These are phyloP conservation scores for Alectoris magna DNA, from an alignment of 2,797 vertebrate genomes.

Conservation along the genomic window DNA sequence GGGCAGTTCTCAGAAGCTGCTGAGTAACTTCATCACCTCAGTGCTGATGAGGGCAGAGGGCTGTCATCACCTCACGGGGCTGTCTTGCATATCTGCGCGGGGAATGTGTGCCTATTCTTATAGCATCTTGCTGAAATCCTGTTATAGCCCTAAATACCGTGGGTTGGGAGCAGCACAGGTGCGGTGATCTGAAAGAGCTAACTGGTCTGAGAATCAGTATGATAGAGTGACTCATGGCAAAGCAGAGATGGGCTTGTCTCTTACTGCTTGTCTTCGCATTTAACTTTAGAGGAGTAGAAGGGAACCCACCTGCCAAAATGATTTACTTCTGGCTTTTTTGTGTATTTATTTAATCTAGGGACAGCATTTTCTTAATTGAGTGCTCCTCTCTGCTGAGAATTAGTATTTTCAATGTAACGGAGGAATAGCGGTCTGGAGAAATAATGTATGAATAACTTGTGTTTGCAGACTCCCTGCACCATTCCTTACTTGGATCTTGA, in stretches of 20 bases:
- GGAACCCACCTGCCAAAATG: conserved; percentile 18
- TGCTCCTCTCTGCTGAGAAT: conserved; percentile 12
- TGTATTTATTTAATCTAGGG: conserved; percentile 43
- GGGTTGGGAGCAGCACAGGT: conserved; percentile 23
- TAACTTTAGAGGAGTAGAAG: conserved; percentile 44
- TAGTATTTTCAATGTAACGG: not conserved
- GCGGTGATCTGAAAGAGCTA: conserved; percentile 45
- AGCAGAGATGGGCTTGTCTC: conserved; percentile 17
- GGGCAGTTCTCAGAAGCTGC: not conserved
- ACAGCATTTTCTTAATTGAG: not conserved
- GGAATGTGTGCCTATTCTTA: not conserved
- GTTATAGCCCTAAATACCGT: not conserved
- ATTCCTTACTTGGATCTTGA: not conserved
- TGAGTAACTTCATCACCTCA: rapidly evolving
- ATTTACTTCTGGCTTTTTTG: conserved; percentile 28
- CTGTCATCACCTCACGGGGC: not conserved
- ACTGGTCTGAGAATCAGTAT: conserved; percentile 19
- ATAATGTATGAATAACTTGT: not conserved
- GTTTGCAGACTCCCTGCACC: not conserved
- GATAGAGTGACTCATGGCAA: conserved; percentile 42
- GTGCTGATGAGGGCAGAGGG: conserved; percentile 10
- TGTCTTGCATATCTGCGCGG: not conserved
- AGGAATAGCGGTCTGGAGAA: not conserved
- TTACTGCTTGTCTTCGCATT: conserved; percentile 22
- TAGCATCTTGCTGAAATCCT: not conserved